Evolutionary conservation across 2,113 vertebrate species (phyloP), one percentile per base, ranked within the genome.

Genomic region (Eolophus roseicapilla): DNA sequence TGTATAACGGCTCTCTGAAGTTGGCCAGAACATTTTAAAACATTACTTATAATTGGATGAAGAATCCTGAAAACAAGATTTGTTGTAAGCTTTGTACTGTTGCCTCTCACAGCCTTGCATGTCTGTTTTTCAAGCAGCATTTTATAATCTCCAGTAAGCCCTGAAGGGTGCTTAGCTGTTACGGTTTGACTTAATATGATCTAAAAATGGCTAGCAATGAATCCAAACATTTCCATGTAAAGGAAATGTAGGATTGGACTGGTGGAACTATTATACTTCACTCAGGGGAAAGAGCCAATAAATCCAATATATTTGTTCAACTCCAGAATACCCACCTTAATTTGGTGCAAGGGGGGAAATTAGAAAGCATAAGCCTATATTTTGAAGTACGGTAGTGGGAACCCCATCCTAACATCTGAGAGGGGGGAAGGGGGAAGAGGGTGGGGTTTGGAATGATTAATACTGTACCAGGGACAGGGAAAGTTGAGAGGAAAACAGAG

Each of bases 171-270:
- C 75, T 93, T 94, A 83, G 83, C 92, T 94, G 73, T 95, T 97
- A 77, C 55, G 60, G 86, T 90, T 94, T 96, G 92, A 85, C 94
- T 97, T 92, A 95, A 88, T 94, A 88, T 92, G 44, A 74, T 95
- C 75, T 90, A 89, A 89, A 96, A 96, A 83, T 96, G 95, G 78
- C 84, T 89, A 88, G 67, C 47, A 91, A 91, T 93, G 96, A 97
- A 97, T 96, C 90, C 70, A 91, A 4, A 92, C 49, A 68, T 77
- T 94, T 95, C 79, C 79, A 88, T 87, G 88, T 87, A 89, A 93
- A 96, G 88, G 73, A 93, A 95, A 46, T 3, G 5, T 82, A 49
- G 50, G 60, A 64, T 68, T 91, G 86, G 64, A 43, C 68, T 82
- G 59, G 49, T 84, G 81, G 55, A 92, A 46, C 47, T 91, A 17